Conservation (phyloP, 2,797 vertebrate species). For the Etheostoma nigrum region DNA sequence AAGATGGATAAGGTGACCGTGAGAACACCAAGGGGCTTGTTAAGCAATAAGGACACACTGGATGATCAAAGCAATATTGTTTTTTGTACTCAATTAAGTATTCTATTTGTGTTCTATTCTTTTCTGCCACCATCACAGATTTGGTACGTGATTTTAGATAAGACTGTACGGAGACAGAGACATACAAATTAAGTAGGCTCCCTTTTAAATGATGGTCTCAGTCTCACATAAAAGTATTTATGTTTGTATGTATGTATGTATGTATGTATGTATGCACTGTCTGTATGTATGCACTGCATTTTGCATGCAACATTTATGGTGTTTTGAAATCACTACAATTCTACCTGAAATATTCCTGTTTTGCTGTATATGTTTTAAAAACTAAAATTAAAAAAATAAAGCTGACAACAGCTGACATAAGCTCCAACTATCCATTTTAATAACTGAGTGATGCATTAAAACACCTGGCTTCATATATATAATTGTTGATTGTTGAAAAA, state of each 20-base stretch:
- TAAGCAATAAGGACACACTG: constrained; percentile 1
- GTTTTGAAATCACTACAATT: too few relatives aligned
- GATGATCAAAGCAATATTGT: constrained; percentile 2
- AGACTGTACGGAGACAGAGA: neutral
- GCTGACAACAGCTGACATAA: too few relatives aligned
- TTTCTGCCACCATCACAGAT: neutral
- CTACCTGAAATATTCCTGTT: neutral
- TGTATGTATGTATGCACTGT: neutral
- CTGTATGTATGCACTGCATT: neutral
- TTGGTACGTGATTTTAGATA: neutral
- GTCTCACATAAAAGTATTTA: neutral
- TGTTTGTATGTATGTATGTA: too few relatives aligned
- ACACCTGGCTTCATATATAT: too few relatives aligned
- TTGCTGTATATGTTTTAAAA: neutral
- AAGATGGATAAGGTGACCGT: constrained; percentile 18
- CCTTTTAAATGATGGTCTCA: neutral
- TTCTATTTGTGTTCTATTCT: neutral
- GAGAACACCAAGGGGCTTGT: neutral
- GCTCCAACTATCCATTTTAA: too few relatives aligned
- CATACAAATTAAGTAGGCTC: neutral
- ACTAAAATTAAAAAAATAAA: constrained; percentile 2
- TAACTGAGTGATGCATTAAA: too few relatives aligned
- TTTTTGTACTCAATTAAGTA: neutral
- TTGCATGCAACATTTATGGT: neutral
- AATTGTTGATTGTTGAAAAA: too few relatives aligned